Base-by-base conservation (phyloP, 2,797 vertebrate genomes). In the Stomatorhinus walkeri region DNA sequence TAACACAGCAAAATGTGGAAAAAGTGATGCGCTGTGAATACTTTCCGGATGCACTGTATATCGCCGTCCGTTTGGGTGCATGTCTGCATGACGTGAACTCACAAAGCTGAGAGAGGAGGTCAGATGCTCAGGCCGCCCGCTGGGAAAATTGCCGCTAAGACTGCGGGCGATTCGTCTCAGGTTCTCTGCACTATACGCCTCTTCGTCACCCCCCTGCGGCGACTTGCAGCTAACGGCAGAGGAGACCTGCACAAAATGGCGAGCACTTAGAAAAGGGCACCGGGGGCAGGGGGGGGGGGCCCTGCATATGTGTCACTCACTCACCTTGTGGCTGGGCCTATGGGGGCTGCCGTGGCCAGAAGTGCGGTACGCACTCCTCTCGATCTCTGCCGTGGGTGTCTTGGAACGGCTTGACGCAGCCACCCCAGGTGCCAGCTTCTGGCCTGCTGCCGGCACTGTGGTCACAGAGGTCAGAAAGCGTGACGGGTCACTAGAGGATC, bases 301-400 rank as follows among this genome's bases (percentile, higher is more conserved):
- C 32, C 16, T 46, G 40, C 76, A 12, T 51, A 22, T 14, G 48
- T 40, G 16, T 10, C 12, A 14, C 32, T 16, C 84, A 4, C 61
- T 51, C 90, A 95, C 95, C 94, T 93, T 93, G 9, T 68, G 91
- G 8, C 24, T 85, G 84, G 91, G 43, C 87, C 90, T 51, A 14
- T 89, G 90, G 87, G 89, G 86, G 85, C 84, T 91, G 85, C 85
- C 61, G 9, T 87, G 87, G 10, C 84, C 91, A 1, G 93, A 93
- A 2, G 94, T 93, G 93, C 96, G 95, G 94, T 94, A 97, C 91
- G 96, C 95, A 91, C 89, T 93, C 91, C 94, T 95, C 93, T 98
- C 97, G 1, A 97, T 94, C 94, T 98, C 98, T 48, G 96, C 96
- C 0, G 97, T 96, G 0, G 97, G 97, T 8, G 97, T 98, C 96